These are phyloP conservation scores for Promerops cafer DNA, from an alignment of 2,113 vertebrate species.

Conservation along the genomic window DNA sequence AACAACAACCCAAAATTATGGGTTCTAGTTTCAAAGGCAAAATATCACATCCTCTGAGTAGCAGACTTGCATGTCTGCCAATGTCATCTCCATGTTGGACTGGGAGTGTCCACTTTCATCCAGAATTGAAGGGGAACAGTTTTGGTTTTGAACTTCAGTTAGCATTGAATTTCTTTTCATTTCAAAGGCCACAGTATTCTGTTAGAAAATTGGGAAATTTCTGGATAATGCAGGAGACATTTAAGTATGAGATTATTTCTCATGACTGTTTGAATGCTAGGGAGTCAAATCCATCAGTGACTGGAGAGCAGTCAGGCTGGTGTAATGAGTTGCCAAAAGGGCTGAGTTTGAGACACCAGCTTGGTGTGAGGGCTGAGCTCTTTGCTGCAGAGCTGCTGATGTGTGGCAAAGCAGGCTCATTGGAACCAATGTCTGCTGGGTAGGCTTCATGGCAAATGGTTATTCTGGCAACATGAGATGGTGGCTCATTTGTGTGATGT, in stretches of 20 bases:
- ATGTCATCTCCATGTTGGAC: not conserved
- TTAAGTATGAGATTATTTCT: not conserved
- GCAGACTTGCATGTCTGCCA: not conserved
- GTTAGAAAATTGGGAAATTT: not conserved
- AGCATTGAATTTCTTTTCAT: not conserved
- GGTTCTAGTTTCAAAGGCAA: not conserved
- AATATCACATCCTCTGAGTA: not conserved
- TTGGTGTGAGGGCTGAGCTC: not conserved
- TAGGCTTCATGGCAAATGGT: not conserved
- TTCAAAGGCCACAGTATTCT: not conserved
- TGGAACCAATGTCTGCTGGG: not conserved
- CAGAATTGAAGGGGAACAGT: not conserved
- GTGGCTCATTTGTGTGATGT: not conserved
- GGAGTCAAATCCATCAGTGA: not conserved
- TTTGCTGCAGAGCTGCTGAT: not conserved
- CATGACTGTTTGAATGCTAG: not conserved
- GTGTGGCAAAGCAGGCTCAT: not conserved
- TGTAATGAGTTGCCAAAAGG: not conserved
- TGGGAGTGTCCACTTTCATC: not conserved
- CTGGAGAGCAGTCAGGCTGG: not conserved
- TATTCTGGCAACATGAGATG: not conserved
- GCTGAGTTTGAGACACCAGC: not conserved
- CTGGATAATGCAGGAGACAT: not conserved
- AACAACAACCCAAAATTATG: not conserved
- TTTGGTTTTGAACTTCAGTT: not conserved